phyloP scores from a whole-genome alignment of 2,888 invertebrate genomes.

The Oxyscelio sp. region DNA sequence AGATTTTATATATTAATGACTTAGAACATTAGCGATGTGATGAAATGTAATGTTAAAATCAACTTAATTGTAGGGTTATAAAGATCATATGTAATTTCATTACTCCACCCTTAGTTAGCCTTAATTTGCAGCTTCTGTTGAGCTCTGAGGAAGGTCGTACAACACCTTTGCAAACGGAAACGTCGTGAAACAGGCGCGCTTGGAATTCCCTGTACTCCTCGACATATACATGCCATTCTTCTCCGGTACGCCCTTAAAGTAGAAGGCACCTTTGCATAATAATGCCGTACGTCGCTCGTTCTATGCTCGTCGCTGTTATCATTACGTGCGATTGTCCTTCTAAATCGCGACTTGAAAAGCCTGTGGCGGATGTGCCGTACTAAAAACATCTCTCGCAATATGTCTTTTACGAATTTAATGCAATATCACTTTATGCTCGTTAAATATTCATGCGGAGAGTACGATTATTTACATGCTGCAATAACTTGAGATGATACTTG shows the following conservation, averaged over 20 bases:
- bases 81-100: constrained; percentile 80
- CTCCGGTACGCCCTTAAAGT: constrained; percentile 74
- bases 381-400: constrained; percentile 65
- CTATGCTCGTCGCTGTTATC: constrained; percentile 56
- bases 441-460: constrained; percentile 67
- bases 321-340: constrained; percentile 71
- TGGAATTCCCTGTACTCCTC: constrained; percentile 69
- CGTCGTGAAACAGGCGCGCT: constrained; percentile 64
- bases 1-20: constrained; percentile 79
- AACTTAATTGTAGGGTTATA: constrained; percentile 69
- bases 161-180: constrained; percentile 69
- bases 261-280: constrained; percentile 74
- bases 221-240: constrained; percentile 70
- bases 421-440: constrained; percentile 70
- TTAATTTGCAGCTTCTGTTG: constrained; percentile 68
- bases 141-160: constrained; percentile 64
- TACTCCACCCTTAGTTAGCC: constrained; percentile 75
- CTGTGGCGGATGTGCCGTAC: constrained; percentile 66
- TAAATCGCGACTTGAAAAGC: constrained; percentile 64
- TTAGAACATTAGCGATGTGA: constrained; percentile 58
- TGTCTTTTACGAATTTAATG: constrained; percentile 71
- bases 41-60: constrained; percentile 69
- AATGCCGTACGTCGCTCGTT: constrained; percentile 56
- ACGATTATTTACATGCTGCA: constrained; percentile 68
- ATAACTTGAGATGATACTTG: constrained; percentile 64